Evolutionary conservation across 1,140 invertebrate species (phyloP).

Genomic region (Cheumatopsyche charites): DNA sequence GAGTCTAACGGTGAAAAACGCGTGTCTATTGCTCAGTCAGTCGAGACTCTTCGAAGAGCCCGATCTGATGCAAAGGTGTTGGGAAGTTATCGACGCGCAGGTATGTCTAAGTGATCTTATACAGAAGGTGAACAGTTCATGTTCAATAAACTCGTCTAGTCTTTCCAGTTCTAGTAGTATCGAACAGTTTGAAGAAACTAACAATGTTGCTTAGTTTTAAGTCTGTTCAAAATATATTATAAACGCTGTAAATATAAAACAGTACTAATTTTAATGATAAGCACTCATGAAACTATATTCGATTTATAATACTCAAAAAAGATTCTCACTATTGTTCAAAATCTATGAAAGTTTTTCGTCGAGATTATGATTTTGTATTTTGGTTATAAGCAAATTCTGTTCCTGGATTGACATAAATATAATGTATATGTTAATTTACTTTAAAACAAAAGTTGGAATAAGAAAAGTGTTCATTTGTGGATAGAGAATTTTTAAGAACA

Average conservation of each 20-base stretch:
- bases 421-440: too few species aligned
- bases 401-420: too few species aligned
- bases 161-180: conserved; percentile 16
- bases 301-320: too few species aligned
- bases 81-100: conserved; percentile 94
- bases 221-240: too few species aligned
- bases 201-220: conserved; percentile 5
- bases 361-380: too few species aligned
- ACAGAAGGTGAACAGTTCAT: conserved; percentile 1
- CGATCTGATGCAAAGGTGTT: conserved; percentile 90
- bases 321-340: too few species aligned
- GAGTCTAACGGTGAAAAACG: conserved; percentile 90
- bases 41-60: conserved; percentile 90
- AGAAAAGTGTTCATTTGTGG: background rate
- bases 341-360: too few species aligned
- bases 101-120: conserved; percentile 56
- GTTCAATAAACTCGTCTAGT: conserved; percentile 19
- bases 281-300: background rate
- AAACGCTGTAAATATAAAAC: too few species aligned
- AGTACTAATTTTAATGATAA: background rate
- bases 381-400: too few species aligned
- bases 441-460: background rate
- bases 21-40: conserved; percentile 88
- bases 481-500: background rate
- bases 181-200: conserved; percentile 12